Evolutionary conservation across 2,113 vertebrate species (phyloP), one percentile per base, ranked within the genome.

Genomic region (Lepidothrix coronata): DNA sequence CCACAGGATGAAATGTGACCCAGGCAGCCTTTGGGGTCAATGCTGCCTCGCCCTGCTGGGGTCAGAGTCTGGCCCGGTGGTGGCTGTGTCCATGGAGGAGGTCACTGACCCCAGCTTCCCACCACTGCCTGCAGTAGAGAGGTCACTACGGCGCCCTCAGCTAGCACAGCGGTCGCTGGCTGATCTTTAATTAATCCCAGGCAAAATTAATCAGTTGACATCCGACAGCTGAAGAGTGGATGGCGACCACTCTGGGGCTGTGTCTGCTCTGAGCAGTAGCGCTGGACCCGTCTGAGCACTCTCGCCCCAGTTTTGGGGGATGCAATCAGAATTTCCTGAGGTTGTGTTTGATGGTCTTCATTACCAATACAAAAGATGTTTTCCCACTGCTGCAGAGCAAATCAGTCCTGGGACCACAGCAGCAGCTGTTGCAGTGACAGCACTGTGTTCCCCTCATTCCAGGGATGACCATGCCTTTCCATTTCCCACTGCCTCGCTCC

Each of bases 121-220:
- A 80, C 46, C 4, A 1, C 88, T 82, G 91, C 85, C 65, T 72
- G 44, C 58, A 6, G 3, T 58, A 0, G 72, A 74, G 85, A 90
- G 92, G 86, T 96, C 94, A 95, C 33, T 9, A 1, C 0, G 0
- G 1, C 28, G n/a, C 33, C 68, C 30, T 55, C 46, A 1, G 0
- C 43, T n/a, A 0, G 55, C 92, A 54, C 85, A 89, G 88, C 28
- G 0, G 62, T 85, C 0, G 0, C 76, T 91, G 79, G 75, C 91
- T 93, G 91, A 83, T 84, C 61, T 70, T 68, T 97, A 97, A 96
- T 97, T 95, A 93, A 93, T 92, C 65, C 95, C 96, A 97, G 95
- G 65, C 94, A 89, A 95, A 95, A 95, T 97, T 91, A 95, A 97
- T 97, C 91, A 92, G 73, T 92, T 81, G 89, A 96, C 93, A 96